These are phyloP conservation scores for Eurypyga helias DNA, from an alignment of 2,113 vertebrate genomes.

Conservation along the genomic window DNA sequence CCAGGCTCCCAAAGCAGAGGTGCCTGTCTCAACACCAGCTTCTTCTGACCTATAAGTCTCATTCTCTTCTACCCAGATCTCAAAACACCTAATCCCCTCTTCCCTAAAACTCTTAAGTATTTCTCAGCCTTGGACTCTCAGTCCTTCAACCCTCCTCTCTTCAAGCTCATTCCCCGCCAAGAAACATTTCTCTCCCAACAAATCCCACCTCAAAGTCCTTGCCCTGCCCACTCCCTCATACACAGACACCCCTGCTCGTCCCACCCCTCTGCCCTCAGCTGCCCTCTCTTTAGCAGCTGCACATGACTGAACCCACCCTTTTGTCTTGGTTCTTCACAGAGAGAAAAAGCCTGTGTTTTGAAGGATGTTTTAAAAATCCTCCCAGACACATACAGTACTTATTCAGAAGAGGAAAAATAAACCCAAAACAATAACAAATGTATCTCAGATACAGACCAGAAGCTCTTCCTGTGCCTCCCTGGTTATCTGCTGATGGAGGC, in stretches of 20 bases:
- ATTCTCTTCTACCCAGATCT: not conserved
- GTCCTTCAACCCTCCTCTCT: not conserved
- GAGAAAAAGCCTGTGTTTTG: conserved; percentile 39
- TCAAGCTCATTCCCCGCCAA: accelerated
- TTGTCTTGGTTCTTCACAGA: not conserved
- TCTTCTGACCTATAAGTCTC: not conserved
- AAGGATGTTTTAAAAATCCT: conserved; percentile 9
- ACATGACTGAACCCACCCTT: conserved; percentile 25
- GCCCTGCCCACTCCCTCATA: not conserved
- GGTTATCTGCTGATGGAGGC: not conserved
- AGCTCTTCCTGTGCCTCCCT: not conserved
- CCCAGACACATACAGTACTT: conserved; percentile 34
- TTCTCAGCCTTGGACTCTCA: not conserved
- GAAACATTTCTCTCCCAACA: not conserved
- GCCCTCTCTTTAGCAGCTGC: conserved; percentile 48
- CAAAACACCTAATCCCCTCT: not conserved
- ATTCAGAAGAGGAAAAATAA: not conserved
- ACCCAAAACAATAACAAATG: not conserved
- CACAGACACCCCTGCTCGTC: not conserved
- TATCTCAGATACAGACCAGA: not conserved
- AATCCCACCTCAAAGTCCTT: not conserved
- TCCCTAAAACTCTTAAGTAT: not conserved
- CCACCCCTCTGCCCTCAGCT: conserved; percentile 11
- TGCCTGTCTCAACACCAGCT: not conserved
- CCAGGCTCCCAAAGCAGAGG: not conserved